Evolutionary conservation across 2,113 vertebrate genomes (phyloP).

Genomic region (Brachyistius frenatus): DNA sequence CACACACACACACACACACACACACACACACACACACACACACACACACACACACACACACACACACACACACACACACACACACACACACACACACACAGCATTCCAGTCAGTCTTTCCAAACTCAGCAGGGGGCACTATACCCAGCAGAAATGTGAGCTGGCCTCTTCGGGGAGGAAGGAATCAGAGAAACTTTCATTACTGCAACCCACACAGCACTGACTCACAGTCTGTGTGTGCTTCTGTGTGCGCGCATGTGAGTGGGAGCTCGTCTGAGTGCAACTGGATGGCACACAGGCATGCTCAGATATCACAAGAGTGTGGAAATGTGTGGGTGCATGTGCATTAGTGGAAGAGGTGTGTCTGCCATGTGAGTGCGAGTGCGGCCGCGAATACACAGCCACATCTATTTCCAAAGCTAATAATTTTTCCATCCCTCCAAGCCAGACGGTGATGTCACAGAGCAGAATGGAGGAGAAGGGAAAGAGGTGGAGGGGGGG

Average conservation of each 20-base stretch:
- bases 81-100: neutral
- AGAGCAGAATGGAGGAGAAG: slow-evolving; percentile 13
- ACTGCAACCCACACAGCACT: slow-evolving; percentile 46
- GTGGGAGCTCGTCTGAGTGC: slow-evolving; percentile 21
- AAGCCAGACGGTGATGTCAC: slow-evolving; percentile 77
- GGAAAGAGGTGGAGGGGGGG: neutral
- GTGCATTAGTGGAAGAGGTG: slow-evolving; percentile 51
- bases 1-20: no score
- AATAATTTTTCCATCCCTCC: slow-evolving; percentile 72
- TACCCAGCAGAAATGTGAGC: slow-evolving; percentile 29
- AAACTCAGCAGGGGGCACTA: slow-evolving; percentile 52
- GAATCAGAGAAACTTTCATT: slow-evolving; percentile 49
- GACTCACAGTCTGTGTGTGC: slow-evolving; percentile 50
- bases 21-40: slow-evolving; percentile 3
- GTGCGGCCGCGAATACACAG: slow-evolving; percentile 27
- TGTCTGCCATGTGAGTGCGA: slow-evolving; percentile 64
- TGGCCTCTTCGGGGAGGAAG: slow-evolving; percentile 26
- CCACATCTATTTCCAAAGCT: slow-evolving; percentile 60
- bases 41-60: neutral
- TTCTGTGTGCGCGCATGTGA: slow-evolving; percentile 15
- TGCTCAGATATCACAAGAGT: slow-evolving; percentile 27
- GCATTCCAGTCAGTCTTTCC: slow-evolving; percentile 63
- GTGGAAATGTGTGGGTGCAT: slow-evolving; percentile 52
- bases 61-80: neutral
- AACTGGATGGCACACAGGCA: slow-evolving; percentile 8